These are phyloP conservation scores for Drymonia ruficornis DNA, from an alignment of 2,888 invertebrate species.

Conservation along the genomic window DNA sequence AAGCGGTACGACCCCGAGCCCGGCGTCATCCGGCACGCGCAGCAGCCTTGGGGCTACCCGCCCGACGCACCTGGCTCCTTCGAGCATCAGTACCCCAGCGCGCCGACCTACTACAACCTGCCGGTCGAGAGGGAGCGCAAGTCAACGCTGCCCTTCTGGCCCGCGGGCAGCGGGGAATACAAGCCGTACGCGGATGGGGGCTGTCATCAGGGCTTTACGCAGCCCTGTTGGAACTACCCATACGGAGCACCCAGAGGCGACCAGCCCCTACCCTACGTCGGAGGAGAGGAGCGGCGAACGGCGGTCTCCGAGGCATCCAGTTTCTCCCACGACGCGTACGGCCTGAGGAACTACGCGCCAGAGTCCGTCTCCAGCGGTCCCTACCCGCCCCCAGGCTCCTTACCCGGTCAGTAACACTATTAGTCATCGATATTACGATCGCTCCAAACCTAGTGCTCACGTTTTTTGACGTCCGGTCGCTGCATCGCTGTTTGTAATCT, in stretches of 20 bases:
- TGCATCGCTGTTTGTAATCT: constrained; percentile 72
- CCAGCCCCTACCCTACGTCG: constrained; percentile 88
- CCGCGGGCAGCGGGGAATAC: constrained; percentile 86
- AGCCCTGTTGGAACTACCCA: constrained; percentile 91
- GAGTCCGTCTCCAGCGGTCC: constrained; percentile 90
- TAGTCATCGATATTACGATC: constrained; percentile 37
- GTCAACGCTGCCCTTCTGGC: constrained; percentile 89
- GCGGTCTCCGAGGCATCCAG: constrained; percentile 86
- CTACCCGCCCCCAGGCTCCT: constrained; percentile 91
- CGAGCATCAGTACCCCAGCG: constrained; percentile 89
- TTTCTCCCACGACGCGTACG: constrained; percentile 90
- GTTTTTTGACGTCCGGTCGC: constrained; percentile 62
- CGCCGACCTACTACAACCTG: constrained; percentile 90
- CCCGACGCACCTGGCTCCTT: constrained; percentile 87
- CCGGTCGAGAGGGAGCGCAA: constrained; percentile 87
- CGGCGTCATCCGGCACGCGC: constrained; percentile 91
- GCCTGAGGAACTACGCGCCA: constrained; percentile 90
- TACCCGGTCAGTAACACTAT: constrained; percentile 77
- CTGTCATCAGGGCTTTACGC: constrained; percentile 89
- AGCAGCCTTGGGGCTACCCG: constrained; percentile 91
- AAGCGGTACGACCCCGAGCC: constrained; percentile 89
- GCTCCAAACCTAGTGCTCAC: constrained; percentile 58
- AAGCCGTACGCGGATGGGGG: constrained; percentile 84
- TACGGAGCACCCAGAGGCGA: constrained; percentile 86
- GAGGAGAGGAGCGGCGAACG: constrained; percentile 89